These are phyloP conservation scores for Oreochromis spilurus DNA, from an alignment of 2,113 vertebrate species.

Conservation along the genomic window DNA sequence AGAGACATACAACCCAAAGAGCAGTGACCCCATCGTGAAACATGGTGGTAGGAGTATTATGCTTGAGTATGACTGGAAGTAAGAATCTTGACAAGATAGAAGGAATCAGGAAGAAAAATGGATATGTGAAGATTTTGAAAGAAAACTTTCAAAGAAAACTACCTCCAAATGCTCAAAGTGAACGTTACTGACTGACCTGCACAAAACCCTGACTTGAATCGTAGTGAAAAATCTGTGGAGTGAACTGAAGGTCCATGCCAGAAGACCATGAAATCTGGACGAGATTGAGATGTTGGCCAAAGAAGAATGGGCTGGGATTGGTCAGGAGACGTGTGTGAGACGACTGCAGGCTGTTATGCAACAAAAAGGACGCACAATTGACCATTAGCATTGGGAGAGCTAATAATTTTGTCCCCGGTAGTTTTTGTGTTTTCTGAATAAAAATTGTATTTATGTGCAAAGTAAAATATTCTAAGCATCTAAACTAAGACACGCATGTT, in stretches of 20 bases:
- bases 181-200: not conserved
- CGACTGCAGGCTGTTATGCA: not conserved
- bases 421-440: not conserved
- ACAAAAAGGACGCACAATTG: not conserved
- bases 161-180: not conserved
- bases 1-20: not conserved
- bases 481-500: not conserved
- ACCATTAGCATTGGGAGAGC: not conserved
- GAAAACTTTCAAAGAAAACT: not conserved
- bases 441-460: accelerated
- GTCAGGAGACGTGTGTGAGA: not conserved
- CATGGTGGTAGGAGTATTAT: not conserved
- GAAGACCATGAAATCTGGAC: not conserved
- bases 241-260: not conserved
- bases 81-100: not conserved
- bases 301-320: not conserved
- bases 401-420: not conserved
- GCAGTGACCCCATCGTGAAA: not conserved
- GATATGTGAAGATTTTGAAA: not conserved
- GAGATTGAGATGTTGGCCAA: not conserved
- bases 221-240: not conserved
- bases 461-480: not conserved
- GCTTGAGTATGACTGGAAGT: not conserved
- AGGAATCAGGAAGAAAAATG: not conserved
- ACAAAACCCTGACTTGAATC: not conserved